Percentiles rank a stretch among this genome's conserved stretches.
phyloP scores from a whole-genome alignment of 2,113 vertebrate species.

The Heterotilapia buettikoferi region DNA sequence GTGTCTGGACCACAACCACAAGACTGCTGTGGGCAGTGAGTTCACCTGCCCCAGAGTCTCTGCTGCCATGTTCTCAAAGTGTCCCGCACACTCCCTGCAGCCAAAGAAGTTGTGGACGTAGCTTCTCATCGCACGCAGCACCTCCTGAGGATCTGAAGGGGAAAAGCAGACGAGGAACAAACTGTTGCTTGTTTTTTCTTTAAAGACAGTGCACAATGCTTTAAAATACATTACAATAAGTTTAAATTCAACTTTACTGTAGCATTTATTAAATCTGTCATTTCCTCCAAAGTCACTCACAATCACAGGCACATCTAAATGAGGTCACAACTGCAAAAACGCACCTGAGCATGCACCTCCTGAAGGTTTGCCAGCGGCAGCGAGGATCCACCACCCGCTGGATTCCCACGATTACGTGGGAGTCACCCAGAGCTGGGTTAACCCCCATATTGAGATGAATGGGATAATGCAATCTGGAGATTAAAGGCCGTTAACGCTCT shows the following conservation, averaged over 20 bases:
- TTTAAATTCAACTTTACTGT: neutral
- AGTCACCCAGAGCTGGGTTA: slow-evolving; percentile 61
- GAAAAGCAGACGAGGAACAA: neutral
- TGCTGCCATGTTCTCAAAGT: slow-evolving; percentile 85
- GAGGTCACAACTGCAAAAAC: neutral
- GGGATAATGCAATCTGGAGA: slow-evolving; percentile 63
- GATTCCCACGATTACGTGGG: slow-evolving; percentile 61
- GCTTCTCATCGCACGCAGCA: slow-evolving; percentile 76
- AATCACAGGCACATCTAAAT: neutral
- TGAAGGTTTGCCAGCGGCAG: slow-evolving; percentile 1
- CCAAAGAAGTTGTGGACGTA: slow-evolving; percentile 84
- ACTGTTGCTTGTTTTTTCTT: neutral
- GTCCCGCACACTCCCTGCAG: slow-evolving; percentile 79
- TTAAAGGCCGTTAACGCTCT: slow-evolving; percentile 61
- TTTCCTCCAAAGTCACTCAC: neutral
- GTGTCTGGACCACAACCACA: slow-evolving; percentile 91
- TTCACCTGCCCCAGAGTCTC: slow-evolving; percentile 69
- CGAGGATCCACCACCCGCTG: neutral
- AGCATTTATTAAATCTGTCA: neutral
- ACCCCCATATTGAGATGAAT: slow-evolving; percentile 59
- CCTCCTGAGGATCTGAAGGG: slow-evolving; percentile 72
- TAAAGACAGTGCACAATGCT: neutral
- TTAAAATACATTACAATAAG: fast-evolving
- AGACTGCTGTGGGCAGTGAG: slow-evolving; percentile 36
- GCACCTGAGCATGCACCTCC: neutral